Base-by-base conservation (phyloP, 2,797 vertebrate species). In the Pogonophryne albipinna region DNA sequence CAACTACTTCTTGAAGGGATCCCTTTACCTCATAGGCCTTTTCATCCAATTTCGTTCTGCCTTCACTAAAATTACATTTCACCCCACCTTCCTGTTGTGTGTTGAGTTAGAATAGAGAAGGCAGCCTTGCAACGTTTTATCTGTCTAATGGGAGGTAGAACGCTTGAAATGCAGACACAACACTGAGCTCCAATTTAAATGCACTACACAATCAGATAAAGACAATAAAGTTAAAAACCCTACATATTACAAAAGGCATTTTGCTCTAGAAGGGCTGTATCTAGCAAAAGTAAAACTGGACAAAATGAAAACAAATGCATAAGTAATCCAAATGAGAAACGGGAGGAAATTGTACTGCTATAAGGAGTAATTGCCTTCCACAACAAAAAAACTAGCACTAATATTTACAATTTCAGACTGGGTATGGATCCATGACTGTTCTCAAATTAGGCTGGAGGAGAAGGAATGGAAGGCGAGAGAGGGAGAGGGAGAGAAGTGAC, bases 291-390 rank as follows among this genome's bases (percentile, higher is more conserved):
- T 82, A 87, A 92, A 90, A 84, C 86, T 51, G 31, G 66, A 87
- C 81, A 88, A 92, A 90, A 91, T 90, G 74, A 91, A 94, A 93
- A 94, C 89, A 95, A 94, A 94, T 89, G 74, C 84, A 90, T 71
- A 88, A 87, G 89, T 90, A 93, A 94, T 93, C 88, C 88, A 80
- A 79, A 91, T 67, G 74, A 91, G 85, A 89, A 87, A 88, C 83
- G 45, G 23, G 52, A 69, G 56, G 49, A 83, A 70, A 78, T 85
- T 83, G 82, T 82, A 90, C 79, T 83, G 82, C 78, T 90, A 74
- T 90, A 91, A 83, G 85, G 86, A 91, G 85, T 93, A 94, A 94
- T 92, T 93, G 86, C 87, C 69, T 89, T 87, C 66, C 75, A 83
- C 27, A 27, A 27, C 4, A 27, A 69, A 69, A 56, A 65, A 76